Base-by-base conservation (phyloP, 2,113 vertebrate genomes). In the Lanius ludovicianus region DNA sequence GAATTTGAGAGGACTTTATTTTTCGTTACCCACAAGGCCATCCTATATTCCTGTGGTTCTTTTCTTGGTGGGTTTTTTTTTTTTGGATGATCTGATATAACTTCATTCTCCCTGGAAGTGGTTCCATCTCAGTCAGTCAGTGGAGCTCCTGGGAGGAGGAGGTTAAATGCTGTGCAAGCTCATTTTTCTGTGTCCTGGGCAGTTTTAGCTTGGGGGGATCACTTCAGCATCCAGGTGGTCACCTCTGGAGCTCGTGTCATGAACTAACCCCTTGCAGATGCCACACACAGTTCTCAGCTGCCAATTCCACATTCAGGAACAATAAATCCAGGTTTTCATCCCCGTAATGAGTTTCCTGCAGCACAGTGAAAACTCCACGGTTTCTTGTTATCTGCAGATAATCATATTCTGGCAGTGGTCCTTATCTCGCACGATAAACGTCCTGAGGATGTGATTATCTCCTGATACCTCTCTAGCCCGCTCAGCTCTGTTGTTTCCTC, bases 401-500 rank as follows among this genome's bases (percentile, higher is more conserved):
- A 97, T 97, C 88, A 39, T 83, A 73, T 87, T 89, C 70, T 59
- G 55, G 62, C 69, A 21, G 67, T 7, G n/a, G 63, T 44, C 71
- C 84, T 97, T 84, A 95, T 35, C 81, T 33, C 59, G n/a, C 88
- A 41, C 5, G 4, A 77, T 73, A 52, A 84, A 95, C 76, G 82
- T 96, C 97, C 96, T 25, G 84, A 71, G 92, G 95, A 96, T 79
- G 94, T 30, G 96, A 96, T 98, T 97, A 95, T 93, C 92, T 95
- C 39, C 92, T 79, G 95, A 92, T 97, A 81, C 77, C 81, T 73
- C 83, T 80, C 46, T 64, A 95, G 77, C 69, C 82, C 56, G 71
- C 55, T 95, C 94, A 46, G 65, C 60, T 87, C 71, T 88, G 68
- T 78, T 95, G 77, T 91, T 95, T 92, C 39, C 81, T 90, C 84